Conservation (phyloP, 1,140 invertebrate genomes). For the Ceratina japonica region DNA sequence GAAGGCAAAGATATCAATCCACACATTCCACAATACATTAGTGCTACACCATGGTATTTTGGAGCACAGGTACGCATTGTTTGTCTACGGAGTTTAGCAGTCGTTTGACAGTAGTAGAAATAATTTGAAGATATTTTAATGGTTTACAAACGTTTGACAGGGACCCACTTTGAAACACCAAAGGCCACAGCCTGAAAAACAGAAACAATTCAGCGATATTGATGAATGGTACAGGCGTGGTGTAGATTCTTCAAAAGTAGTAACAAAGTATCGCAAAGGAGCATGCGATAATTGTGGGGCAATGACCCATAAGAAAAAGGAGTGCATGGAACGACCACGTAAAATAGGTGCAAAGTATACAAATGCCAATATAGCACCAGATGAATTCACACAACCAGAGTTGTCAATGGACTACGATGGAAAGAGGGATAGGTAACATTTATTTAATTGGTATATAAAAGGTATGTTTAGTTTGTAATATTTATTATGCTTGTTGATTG, state of each 20-base stretch:
- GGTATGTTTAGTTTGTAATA: too few species aligned
- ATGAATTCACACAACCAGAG: conserved; percentile 92
- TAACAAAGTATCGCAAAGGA: conserved; percentile 95
- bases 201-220: conserved; percentile 85
- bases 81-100: background rate
- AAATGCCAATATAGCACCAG: conserved; percentile 91
- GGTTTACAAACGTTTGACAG: conserved; percentile 49
- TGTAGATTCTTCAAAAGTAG: conserved; percentile 84
- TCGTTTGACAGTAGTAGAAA: background rate
- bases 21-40: conserved; percentile 99
- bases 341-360: conserved; percentile 95
- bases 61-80: conserved; percentile 82
- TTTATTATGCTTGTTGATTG: background rate
- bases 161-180: conserved; percentile 99
- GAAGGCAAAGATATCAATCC: conserved; percentile 99
- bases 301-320: conserved; percentile 97
- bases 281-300: conserved; percentile 99
- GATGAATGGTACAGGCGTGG: conserved; percentile 94
- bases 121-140: background rate
- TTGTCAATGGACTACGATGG: conserved; percentile 93
- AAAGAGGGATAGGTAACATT: conserved; percentile 88
- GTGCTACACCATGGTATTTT: conserved; percentile 99
- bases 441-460: too few species aligned
- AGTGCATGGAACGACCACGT: conserved; percentile 97
- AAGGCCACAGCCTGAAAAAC: conserved; percentile 93